phyloP scores from a whole-genome alignment of 2,797 vertebrate genomes.

The Sebastes miniatus region DNA sequence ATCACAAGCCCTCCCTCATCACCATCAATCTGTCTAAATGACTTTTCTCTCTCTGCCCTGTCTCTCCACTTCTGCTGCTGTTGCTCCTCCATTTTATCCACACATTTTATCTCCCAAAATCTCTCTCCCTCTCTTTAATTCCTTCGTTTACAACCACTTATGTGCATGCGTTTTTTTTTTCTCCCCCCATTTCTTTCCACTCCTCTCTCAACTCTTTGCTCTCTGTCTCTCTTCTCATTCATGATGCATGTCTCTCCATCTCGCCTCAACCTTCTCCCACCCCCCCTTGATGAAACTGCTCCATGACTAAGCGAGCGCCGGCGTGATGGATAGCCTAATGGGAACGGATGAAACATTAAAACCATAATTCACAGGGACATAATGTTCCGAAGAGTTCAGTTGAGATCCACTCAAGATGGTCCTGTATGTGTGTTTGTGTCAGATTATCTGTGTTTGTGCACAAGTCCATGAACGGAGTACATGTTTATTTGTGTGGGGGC shows the following conservation, averaged over 20 bases:
- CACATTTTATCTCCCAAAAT: constrained; percentile 37
- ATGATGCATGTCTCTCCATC: not conserved
- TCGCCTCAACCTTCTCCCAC: not conserved
- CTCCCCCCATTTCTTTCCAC: not conserved
- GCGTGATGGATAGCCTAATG: constrained; percentile 55
- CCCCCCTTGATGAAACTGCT: constrained; percentile 39
- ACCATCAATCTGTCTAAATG: constrained; percentile 73
- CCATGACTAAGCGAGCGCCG: constrained; percentile 33
- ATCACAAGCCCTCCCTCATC: constrained; percentile 60
- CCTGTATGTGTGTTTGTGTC: constrained; percentile 10
- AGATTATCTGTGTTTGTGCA: constrained; percentile 14
- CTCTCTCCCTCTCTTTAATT: constrained; percentile 29
- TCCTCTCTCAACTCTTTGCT: constrained; percentile 7
- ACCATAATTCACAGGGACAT: constrained; percentile 49
- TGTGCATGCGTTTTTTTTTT: not conserved
- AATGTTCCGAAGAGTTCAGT: constrained; percentile 43
- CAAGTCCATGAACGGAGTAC: not conserved
- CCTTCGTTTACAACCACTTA: constrained; percentile 30
- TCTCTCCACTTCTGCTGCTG: constrained; percentile 27
- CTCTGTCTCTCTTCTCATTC: constrained; percentile 13
- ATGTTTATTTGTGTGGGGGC: constrained; percentile 7
- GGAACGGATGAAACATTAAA: constrained; percentile 50
- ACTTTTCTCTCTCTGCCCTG: constrained; percentile 42
- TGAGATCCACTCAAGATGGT: constrained; percentile 12
- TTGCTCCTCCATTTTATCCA: constrained; percentile 19